Percentiles rank a stretch among this genome's conserved stretches.
These are phyloP conservation scores for Nomada ruficornis DNA, from an alignment of 2,888 invertebrate species.

Conservation along the genomic window DNA sequence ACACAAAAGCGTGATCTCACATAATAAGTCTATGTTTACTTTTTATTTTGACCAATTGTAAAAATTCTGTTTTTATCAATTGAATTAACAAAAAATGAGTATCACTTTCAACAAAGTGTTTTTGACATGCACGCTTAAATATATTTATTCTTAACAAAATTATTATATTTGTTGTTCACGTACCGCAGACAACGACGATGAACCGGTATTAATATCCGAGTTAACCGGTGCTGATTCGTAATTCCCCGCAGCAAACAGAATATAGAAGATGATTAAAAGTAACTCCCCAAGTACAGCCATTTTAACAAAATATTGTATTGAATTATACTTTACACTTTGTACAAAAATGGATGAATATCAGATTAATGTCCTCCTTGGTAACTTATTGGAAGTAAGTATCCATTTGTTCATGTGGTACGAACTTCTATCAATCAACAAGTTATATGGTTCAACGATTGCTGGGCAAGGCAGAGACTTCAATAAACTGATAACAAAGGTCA, in stretches of 20 bases:
- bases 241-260: constrained; percentile 12
- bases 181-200: constrained; percentile 32
- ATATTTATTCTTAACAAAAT: neutral
- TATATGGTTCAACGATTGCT: constrained; percentile 16
- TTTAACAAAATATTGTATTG: neutral
- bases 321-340: neutral
- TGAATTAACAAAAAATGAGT: too few relatives aligned
- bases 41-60: too few relatives aligned
- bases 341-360: neutral
- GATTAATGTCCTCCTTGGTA: neutral
- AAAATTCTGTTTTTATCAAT: too few relatives aligned
- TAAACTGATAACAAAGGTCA: constrained; percentile 37
- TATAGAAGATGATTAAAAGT: constrained; percentile 5
- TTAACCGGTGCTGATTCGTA: constrained; percentile 24
- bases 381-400: neutral
- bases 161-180: neutral
- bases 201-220: neutral
- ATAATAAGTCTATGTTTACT: too few relatives aligned
- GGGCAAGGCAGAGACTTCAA: constrained; percentile 2
- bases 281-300: neutral
- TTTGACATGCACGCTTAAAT: too few relatives aligned
- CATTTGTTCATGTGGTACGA: neutral
- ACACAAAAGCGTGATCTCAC: too few relatives aligned
- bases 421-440: neutral
- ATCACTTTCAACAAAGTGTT: too few relatives aligned